Base-by-base conservation (phyloP, 2,888 invertebrate genomes). In the Stratiomys singularior region DNA sequence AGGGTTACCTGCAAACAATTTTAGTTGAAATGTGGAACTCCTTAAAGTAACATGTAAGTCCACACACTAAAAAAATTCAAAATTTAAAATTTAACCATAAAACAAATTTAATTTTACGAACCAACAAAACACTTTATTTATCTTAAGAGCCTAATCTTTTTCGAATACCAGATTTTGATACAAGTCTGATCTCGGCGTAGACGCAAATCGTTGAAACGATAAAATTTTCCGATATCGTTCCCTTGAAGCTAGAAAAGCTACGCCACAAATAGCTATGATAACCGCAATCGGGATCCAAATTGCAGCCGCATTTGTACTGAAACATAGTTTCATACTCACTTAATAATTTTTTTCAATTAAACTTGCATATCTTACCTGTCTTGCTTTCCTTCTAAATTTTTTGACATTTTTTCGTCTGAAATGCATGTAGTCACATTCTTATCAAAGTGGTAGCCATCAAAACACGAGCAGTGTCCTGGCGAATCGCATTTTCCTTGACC, bases 381-480 rank as follows among this genome's bases (percentile, higher is more conserved):
- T 18, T n/a, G 4, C 37, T 5, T 18, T 30, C 7, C 37, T 11
- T 30, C 15, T 9, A 66, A 21, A n/a, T 4, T 4, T 7, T 21
- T 21, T 11, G 46, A 21, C 13, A 11, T 47, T 1, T 13, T 21
- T 1, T 23, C 47, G 15, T 15, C 15, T 13, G 23, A 11, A 23
- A 74, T 23, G 37, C 74, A 74, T 5, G 18, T 58, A 18, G 47
- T 18, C n/a, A 5, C 2, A 58, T 60, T 60, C 2, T 13, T 25
- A 74, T 60, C 23, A 23, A 74, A 74, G 7, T 74, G 23, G 37
- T 86, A 88, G 0, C 88, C 89, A 25, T 81, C 81, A 30, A 85
- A 82, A 79, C 89, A 89, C 9, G 81, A 81, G 60, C 89, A 89
- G 18, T 82, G 81, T 0, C 85, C 83, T 0, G 87, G 87, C 0